Base-by-base conservation (phyloP, 2,888 invertebrate genomes). In the Heliothis peltigera region DNA sequence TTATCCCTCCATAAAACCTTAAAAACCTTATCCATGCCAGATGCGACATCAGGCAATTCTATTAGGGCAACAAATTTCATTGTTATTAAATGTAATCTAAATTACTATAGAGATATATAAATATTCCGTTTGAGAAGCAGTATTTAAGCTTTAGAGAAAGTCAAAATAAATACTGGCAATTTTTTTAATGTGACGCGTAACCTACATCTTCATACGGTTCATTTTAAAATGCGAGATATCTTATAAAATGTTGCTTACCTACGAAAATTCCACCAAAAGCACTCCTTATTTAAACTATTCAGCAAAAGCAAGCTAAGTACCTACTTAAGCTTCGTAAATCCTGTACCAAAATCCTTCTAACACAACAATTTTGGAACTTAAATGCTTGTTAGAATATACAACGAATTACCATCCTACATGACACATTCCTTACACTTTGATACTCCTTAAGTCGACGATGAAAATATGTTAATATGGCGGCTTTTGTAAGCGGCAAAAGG, bases 391-490 rank as follows among this genome's bases (percentile, higher is more conserved):
- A 15, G 15, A 51, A 32, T 63, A 65, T 57, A 19, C 47, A 44
- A 10, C 12, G 44, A 59, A 57, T 72, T 66, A 58, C 7, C 4
- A 22, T 17, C 1, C 28, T 10, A 39, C 47, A 28, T 44, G 25
- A 49, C 32, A 53, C 44, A 73, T 73, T 66, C n/a, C 43, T 25
- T 52, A 43, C 46, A 19, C 2, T 54, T 53, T 58, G 52, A 49
- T 46, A 47, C 59, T 18, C 0, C 21, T 51, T 43, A 66, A 64
- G 54, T 39, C 12, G 7, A 35, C n/a, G 2, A 32, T 32, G 25
- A 25, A 6, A 59, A 43, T 62, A 57, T 72, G 60, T 46, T 63
- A 72, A 74, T 49, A 63, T 44, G 48, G 5, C 7, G 17, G 18
- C 21, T 72, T 39, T 39, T 28, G 39, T 18, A 15, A 39, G 35